Percentiles rank a stretch among this genome's conserved stretches.
These are phyloP conservation scores for Tipula unca DNA, from an alignment of 2,888 invertebrate species.

Conservation along the genomic window DNA sequence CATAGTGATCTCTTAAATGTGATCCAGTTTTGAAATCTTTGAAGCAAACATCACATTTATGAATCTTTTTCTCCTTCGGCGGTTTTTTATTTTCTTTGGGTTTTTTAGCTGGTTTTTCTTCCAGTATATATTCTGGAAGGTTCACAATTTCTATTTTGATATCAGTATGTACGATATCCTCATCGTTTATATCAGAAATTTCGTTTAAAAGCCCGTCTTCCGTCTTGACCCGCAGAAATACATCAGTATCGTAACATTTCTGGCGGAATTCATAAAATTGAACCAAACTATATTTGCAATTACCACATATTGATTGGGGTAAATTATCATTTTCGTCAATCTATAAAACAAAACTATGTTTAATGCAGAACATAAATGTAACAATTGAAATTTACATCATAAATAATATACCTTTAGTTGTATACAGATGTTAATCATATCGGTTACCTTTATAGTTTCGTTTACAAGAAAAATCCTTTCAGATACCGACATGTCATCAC, in stretches of 20 bases:
- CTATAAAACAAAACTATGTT: not conserved
- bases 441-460: not conserved
- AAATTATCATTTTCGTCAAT: not conserved
- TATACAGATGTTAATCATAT: not conserved
- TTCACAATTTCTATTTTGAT: not conserved
- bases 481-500: not conserved
- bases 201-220: not conserved
- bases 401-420: not conserved
- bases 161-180: not conserved
- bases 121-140: not conserved
- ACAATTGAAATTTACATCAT: not conserved
- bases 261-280: not conserved
- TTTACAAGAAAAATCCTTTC: not conserved
- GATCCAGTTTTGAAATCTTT: not conserved
- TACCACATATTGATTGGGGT: not conserved
- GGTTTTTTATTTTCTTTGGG: too few relatives aligned
- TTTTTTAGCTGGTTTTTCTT: too few relatives aligned
- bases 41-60: not conserved
- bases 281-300: not conserved
- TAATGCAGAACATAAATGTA: not conserved
- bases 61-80: not conserved
- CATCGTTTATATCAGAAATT: not conserved
- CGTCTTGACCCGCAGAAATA: not conserved
- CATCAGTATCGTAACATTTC: not conserved
- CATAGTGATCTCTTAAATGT: not conserved